Evolutionary conservation across 1,140 invertebrate genomes (phyloP).

Genomic region (Hyphantria cunea): DNA sequence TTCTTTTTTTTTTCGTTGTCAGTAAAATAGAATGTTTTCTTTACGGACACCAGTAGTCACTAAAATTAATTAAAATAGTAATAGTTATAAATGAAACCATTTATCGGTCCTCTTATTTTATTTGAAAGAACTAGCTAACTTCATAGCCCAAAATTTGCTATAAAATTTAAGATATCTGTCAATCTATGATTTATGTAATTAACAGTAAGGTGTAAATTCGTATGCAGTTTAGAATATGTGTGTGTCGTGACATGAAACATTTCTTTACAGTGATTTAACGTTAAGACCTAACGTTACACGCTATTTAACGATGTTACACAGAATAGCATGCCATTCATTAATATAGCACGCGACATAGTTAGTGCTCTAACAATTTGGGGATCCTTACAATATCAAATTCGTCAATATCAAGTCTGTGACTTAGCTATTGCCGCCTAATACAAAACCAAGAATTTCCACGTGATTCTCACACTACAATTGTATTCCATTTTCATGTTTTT

Average conservation of each 20-base stretch:
- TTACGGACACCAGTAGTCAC: not conserved
- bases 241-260: conserved; percentile 33
- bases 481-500: too few species aligned
- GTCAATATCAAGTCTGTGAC: too few species aligned
- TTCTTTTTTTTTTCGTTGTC: not conserved
- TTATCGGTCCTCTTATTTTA: too few species aligned
- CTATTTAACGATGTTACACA: conserved; percentile 30
- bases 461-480: too few species aligned
- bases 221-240: not conserved
- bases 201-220: conserved; percentile 17
- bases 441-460: not conserved
- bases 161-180: too few species aligned
- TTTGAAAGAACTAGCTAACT: too few species aligned
- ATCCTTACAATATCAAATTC: not conserved
- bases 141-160: too few species aligned
- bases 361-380: conserved; percentile 4
- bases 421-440: not conserved
- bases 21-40: not conserved
- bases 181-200: too few species aligned
- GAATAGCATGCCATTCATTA: conserved; percentile 30
- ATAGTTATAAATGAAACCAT: too few species aligned
- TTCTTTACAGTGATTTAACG: conserved; percentile 36
- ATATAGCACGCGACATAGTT: conserved; percentile 34
- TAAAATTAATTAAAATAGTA: too few species aligned
- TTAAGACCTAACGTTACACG: conserved; percentile 19